Conservation (phyloP, 2,113 vertebrate species). For the Choloepus hoffmanni region DNA sequence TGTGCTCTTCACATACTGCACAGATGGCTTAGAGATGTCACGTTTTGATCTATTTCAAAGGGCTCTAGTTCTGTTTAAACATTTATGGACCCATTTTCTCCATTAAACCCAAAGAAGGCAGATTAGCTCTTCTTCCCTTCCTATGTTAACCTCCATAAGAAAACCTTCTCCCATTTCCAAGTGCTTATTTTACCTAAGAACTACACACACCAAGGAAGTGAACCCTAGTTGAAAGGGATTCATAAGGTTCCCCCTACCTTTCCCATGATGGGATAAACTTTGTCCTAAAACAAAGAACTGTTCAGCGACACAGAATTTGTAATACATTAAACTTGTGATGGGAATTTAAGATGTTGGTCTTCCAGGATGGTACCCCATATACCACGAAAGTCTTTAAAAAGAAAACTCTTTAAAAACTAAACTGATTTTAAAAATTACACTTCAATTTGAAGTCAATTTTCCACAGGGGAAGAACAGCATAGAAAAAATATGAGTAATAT, state of each 20-base stretch:
- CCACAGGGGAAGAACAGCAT: background rate
- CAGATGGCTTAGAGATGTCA: conserved; percentile 80
- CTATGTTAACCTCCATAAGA: conserved; percentile 67
- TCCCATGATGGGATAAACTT: conserved; percentile 32
- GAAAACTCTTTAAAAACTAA: background rate
- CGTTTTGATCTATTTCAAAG: conserved; percentile 82
- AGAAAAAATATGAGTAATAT: background rate
- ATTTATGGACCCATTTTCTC: conserved; percentile 80
- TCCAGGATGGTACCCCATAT: background rate
- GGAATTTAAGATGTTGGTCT: conserved; percentile 13
- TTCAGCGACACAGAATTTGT: background rate
- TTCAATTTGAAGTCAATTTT: background rate
- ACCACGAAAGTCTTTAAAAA: conserved; percentile 26
- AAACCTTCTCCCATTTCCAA: conserved; percentile 66
- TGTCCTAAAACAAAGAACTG: background rate
- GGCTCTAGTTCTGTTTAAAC: conserved; percentile 80
- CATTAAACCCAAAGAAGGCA: conserved; percentile 75
- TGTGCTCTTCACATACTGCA: conserved; percentile 66
- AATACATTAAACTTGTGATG: background rate
- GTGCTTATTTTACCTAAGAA: conserved; percentile 67
- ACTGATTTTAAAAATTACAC: background rate
- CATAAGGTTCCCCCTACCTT: background rate
- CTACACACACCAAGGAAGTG: background rate
- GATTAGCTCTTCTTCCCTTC: conserved; percentile 43
- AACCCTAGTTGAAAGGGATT: conserved; percentile 12